Evolutionary conservation across 2,888 invertebrate species (phyloP).

Genomic region (Pecten maximus): DNA sequence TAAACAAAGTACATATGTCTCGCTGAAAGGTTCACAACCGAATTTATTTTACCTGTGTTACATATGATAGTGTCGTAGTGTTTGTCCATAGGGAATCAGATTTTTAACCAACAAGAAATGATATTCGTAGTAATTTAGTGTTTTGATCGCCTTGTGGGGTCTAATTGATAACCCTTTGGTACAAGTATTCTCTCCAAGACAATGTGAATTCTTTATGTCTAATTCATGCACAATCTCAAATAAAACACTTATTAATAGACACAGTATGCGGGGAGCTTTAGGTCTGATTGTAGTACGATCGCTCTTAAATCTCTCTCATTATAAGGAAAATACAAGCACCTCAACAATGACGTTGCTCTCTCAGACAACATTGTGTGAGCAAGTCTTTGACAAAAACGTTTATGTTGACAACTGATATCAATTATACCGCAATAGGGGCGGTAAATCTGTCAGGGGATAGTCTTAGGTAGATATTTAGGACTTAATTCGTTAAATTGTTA

Average conservation of each 20-base stretch:
- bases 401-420: conserved; percentile 20
- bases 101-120: not conserved
- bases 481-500: not conserved
- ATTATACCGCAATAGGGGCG: conserved; percentile 10
- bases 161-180: conserved; percentile 13
- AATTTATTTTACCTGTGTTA: not conserved
- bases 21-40: not conserved
- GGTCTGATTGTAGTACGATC: not conserved
- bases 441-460: not conserved
- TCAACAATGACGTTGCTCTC: not conserved
- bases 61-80: not conserved
- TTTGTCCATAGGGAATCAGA: not conserved
- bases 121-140: not conserved
- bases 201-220: not conserved
- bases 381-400: conserved; percentile 33
- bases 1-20: not conserved
- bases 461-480: not conserved
- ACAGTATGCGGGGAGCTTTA: not conserved
- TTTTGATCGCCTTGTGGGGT: not conserved
- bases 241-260: not conserved
- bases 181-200: conserved; percentile 17
- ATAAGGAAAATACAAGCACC: not conserved
- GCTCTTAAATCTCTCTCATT: not conserved
- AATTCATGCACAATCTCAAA: conserved; percentile 7
- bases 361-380: not conserved